These are phyloP conservation scores for Tonatia bakeri DNA, from an alignment of 2,113 vertebrate species.

Conservation along the genomic window DNA sequence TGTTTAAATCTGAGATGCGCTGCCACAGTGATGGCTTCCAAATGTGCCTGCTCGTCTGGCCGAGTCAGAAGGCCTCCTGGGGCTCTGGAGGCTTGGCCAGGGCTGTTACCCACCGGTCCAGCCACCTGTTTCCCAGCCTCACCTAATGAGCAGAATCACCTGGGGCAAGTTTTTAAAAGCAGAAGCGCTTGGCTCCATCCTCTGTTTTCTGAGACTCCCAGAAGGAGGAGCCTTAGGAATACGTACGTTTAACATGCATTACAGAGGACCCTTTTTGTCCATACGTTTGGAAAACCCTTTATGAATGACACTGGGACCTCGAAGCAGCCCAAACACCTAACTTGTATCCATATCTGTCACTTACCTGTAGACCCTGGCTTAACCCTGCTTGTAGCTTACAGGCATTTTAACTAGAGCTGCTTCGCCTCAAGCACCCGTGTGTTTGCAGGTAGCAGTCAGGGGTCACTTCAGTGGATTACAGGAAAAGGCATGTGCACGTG, in stretches of 20 bases:
- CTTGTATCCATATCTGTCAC: neutral
- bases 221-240: neutral
- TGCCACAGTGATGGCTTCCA: neutral
- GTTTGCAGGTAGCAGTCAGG: neutral
- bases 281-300: neutral
- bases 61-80: neutral
- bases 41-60: fast-evolving
- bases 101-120: fast-evolving
- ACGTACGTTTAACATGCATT: neutral
- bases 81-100: neutral
- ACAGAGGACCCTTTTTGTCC: neutral
- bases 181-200: neutral
- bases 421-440: neutral
- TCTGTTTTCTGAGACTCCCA: neutral
- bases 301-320: neutral
- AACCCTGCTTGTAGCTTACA: neutral
- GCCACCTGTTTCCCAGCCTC: neutral
- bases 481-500: neutral
- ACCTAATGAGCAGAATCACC: neutral
- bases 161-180: neutral
- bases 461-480: neutral
- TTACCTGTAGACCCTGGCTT: neutral
- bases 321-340: neutral
- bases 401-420: neutral
- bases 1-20: fast-evolving